Evolutionary conservation across 2,888 invertebrate species (phyloP), one percentile per base, ranked within the genome.

Genomic region (Chesias legatella): DNA sequence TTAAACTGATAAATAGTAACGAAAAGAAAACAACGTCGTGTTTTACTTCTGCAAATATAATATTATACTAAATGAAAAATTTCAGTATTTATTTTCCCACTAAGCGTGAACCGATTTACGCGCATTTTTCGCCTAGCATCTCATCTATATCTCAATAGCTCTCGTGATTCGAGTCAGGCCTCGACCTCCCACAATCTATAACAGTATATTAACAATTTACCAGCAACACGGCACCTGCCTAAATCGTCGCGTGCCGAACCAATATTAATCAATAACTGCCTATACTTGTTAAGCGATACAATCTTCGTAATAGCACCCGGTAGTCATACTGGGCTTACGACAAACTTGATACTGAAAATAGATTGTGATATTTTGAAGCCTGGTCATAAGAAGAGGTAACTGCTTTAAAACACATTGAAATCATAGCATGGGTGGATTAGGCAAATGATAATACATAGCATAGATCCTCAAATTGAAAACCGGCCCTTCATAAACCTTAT

Each of bases 261-360:
- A 45, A 61, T 65, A 75, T 80, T 76, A 74, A 78, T 80, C 79
- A 79, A 67, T 61, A 63, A 51, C 62, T 68, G 72, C 68, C 72
- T 67, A 71, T 73, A 69, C 65, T 66, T 67, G 60, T 66, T 64
- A 61, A 58, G 53, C 60, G 58, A 53, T 58, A 60, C 60, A 60
- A 61, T 67, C 64, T 67, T 58, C 51, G 48, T 65, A 58, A 59
- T 55, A 55, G 51, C 56, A 53, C 53, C 43, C 51, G 47, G 49
- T 56, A 51, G 54, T 52, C 51, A 40, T 56, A 43, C 43, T 24
- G 22, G 23, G 48, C 49, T 42, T 31, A 25, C 17, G 6, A 7
- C 31, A 33, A 33, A 4, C 23, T 27, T 25, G 13, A 9, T 11
- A 24, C 6, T 13, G 13, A 33, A 30, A 17, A 29, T 38, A 35